Base-by-base conservation (phyloP, 1,140 invertebrate species). In the Epicauta chinensis region DNA sequence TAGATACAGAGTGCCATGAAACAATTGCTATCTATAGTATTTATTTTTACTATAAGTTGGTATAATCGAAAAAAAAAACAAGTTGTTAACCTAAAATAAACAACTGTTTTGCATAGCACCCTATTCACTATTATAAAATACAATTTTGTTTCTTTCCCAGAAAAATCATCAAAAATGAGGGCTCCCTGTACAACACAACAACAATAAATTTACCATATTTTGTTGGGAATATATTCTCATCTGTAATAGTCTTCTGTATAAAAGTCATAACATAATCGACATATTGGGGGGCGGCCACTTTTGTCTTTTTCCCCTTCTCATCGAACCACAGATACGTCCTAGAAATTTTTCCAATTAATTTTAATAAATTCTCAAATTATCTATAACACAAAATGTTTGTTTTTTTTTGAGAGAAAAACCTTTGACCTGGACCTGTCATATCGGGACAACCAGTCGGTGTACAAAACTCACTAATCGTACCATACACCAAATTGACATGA, bases 221-320 rank as follows among this genome's bases (percentile, higher is more conserved):
- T 64, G 94, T 97, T 75, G 95, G 95, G 81, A 98, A 98, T 71
- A 96, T 84, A 67, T 83, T 83, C 80, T 98, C 94, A 75, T 98
- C 94, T 74, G 88, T 93, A 73, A 98, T 86, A 62, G 91, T 95
- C 77, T 94, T 94, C 73, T 98, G 93, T 58, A 91, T 94, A 76
- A 89, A 96, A 40, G 93, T 95, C 91, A 97, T 97, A 66, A 97
- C 93, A 78, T 95, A 97, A 77, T 98, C 95, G 73, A 98, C 90
- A 75, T 98, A 98, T 75, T 98, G 94, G 56, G 94, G 93, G 55
- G 94, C 94, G 56, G 94, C 88, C 62, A 97, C 89, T 74, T 93
- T 90, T 40, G 86, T 91, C 76, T 97, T 97, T 78, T 98, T 98
- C 39, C 95, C 94, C 75, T 95, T 96, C 72, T 98, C 94, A 76